A percentile compares a stretch with the other conserved stretches of the same genome.
Conservation (phyloP, 2,797 vertebrate species). For the Uromys caudimaculatus region DNA sequence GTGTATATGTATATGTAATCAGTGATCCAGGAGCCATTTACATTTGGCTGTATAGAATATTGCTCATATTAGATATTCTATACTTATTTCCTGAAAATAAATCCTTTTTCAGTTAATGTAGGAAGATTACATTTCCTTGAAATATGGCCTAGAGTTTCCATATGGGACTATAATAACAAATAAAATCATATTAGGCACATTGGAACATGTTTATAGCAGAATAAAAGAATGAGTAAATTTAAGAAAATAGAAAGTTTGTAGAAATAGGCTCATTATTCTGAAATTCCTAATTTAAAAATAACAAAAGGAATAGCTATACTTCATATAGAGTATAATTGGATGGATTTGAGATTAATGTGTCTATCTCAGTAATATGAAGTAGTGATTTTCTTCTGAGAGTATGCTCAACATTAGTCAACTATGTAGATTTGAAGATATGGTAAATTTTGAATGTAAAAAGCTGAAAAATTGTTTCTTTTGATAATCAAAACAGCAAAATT, state of each 20-base stretch:
- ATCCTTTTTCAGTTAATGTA: neutral
- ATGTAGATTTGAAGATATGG: neutral
- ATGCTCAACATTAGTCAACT: neutral
- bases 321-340: neutral
- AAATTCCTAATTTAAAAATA: neutral
- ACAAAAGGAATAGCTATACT: neutral
- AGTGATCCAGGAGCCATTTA: neutral
- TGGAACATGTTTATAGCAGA: neutral
- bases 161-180: fast-evolving
- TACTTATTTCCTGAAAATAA: neutral
- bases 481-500: neutral
- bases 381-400: neutral
- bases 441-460: neutral
- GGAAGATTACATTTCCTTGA: neutral
- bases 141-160: neutral
- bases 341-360: neutral
- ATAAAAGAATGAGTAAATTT: neutral
- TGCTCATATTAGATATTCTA: neutral
- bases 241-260: too few relatives aligned
- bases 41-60: neutral
- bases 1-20: neutral
- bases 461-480: neutral
- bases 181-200: neutral
- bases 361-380: neutral
- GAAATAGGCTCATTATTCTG: neutral